These are phyloP conservation scores for Corythoichthys haematopterus DNA, from an alignment of 2,113 vertebrate species.

Conservation along the genomic window DNA sequence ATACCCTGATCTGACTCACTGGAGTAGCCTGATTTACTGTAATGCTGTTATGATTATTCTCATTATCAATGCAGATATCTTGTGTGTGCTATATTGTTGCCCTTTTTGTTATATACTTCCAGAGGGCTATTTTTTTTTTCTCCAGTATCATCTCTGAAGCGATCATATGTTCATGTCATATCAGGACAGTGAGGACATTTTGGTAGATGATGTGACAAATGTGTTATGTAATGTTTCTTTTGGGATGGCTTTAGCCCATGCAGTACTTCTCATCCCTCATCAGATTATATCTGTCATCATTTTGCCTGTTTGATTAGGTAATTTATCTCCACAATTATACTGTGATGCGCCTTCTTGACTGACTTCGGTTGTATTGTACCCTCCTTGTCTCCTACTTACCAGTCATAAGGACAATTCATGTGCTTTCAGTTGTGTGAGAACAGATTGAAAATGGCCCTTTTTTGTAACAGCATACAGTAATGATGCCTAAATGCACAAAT, in stretches of 20 bases:
- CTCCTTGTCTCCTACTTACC: neutral
- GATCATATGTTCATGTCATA: conserved; percentile 7
- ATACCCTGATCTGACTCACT: conserved; percentile 36
- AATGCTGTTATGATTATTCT: conserved; percentile 16
- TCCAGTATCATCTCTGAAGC: conserved; percentile 9
- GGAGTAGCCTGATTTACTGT: conserved; percentile 48
- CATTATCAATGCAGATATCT: conserved; percentile 26
- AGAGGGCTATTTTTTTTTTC: conserved; percentile 15
- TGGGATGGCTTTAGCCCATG: conserved; percentile 23
- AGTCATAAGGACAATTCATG: neutral
- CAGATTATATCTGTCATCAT: conserved; percentile 21
- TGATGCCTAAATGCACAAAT: neutral
- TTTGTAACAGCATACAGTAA: neutral
- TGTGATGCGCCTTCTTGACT: neutral
- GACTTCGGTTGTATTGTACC: neutral
- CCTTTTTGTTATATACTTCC: conserved; percentile 14
- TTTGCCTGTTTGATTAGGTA: conserved; percentile 26
- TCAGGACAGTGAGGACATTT: conserved; percentile 8
- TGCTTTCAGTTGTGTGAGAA: neutral
- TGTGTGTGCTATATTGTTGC: conserved; percentile 22
- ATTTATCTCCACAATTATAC: conserved; percentile 21
- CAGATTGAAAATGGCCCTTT: neutral
- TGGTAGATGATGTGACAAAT: conserved; percentile 17
- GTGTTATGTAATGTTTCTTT: conserved; percentile 29
- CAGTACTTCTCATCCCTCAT: conserved; percentile 26